Evolutionary conservation across 2,797 vertebrate species (phyloP), one percentile per base, ranked within the genome.

Genomic region (Coluber constrictor): DNA sequence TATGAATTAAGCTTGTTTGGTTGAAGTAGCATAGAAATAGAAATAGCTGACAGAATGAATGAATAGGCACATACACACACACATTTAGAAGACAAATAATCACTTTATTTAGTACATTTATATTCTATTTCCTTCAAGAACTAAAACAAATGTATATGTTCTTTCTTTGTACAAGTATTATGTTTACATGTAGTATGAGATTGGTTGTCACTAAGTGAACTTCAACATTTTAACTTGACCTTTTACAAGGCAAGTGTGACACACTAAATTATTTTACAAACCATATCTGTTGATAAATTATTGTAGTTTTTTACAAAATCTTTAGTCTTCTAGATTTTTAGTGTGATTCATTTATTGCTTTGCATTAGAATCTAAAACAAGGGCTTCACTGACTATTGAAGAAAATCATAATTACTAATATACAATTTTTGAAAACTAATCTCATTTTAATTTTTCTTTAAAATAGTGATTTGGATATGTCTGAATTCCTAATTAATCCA

Each of bases 401-500:
- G 61, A 91, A 25, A 7, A 66, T 94, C 66, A 4, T 83, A 93
- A 93, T 55, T 18, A 23, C n/a, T 91, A 2, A 2, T n/a, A 94
- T 89, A 56, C 20, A 29, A 57, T 83, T 57, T n/a, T 55, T 86
- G 43, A 93, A 90, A 25, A 83, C 4, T 3, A 83, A 57, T 90
- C 32, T 87, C 95, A 95, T 37, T 2, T 94, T 23, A 54, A 70
- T 59, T 95, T 95, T 93, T 96, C 95, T 96, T 96, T 94, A 89
- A 93, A 97, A 97, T 96, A 99, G 99, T 94, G 99, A 99, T 96
- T 98, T 99, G 98, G 99, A 99, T 97, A 99, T 99, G 99, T 99
- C 99, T 0, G 99, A 99, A 97, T 99, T 99, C 97, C 98, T 99
- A 90, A 99, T 99, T 97, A 99, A 99, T 98, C 99, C 99, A 95